These are phyloP conservation scores for Plusia festucae DNA, from an alignment of 2,888 invertebrate genomes.

Conservation along the genomic window DNA sequence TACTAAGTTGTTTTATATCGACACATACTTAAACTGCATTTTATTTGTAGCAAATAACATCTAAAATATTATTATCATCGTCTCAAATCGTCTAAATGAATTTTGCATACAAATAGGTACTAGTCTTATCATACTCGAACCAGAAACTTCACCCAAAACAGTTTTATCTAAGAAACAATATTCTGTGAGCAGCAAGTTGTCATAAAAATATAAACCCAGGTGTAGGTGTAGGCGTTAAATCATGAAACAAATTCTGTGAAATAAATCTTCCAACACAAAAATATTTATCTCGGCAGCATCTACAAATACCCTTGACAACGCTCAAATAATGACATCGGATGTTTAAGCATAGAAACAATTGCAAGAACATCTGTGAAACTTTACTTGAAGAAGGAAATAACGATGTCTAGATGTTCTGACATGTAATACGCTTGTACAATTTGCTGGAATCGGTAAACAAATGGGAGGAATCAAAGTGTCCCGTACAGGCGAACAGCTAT, in stretches of 20 bases:
- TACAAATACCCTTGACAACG: constrained; percentile 14
- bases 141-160: too few relatives aligned
- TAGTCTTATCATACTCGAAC: too few relatives aligned
- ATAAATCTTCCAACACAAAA: neutral
- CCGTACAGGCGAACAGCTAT: constrained; percentile 58
- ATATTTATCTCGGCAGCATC: neutral
- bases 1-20: neutral
- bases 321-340: constrained; percentile 5
- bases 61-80: too few relatives aligned
- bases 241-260: neutral
- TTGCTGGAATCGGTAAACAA: constrained; percentile 49
- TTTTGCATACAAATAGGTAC: too few relatives aligned
- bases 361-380: constrained; percentile 23
- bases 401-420: constrained; percentile 19
- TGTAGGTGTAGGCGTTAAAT: too few relatives aligned
- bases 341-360: constrained; percentile 5
- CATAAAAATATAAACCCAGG: too few relatives aligned
- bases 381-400: constrained; percentile 25
- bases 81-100: too few relatives aligned
- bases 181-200: too few relatives aligned
- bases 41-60: neutral
- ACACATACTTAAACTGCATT: neutral
- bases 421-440: constrained; percentile 34
- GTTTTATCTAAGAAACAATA: too few relatives aligned
- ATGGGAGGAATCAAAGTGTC: constrained; percentile 66